Base-by-base conservation (phyloP, 2,888 invertebrate genomes). In the Cheilosia pagana region DNA sequence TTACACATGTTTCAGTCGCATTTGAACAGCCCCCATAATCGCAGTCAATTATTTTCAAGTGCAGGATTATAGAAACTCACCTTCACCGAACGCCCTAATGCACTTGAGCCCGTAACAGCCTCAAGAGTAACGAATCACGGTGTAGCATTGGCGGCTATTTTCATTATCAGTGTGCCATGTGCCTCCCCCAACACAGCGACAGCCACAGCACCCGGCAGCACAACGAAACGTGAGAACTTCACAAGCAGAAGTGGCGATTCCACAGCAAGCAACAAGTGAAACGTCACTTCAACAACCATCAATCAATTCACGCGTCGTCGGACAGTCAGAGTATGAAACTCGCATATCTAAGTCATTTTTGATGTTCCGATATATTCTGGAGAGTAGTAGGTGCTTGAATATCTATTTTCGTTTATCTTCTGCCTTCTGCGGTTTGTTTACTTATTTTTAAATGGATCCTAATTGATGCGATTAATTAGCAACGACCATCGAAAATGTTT, bases 391-490 rank as follows among this genome's bases (percentile, higher is more conserved):
- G 57, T 76, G 48, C 43, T 71, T 70, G 45, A 68, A 70, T 45
- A 35, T 45, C 45, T 62, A 70, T 57, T 62, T 65, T 39, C 28
- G 63, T 48, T 70, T 43, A 23, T 57, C 39, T 50, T 63, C 28
- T 48, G 57, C 23, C 39, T 50, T 63, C 28, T 48, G 62, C 23
- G 10, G 41, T 53, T 71, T 77, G 65, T 82, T 77, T 82, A 71
- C 79, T n/a, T 82, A 7, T 25, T 28, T n/a, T n/a, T 48, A 59
- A 74, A 78, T 60, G 48, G 21, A 57, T 63, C 28, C 82, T 78
- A 83, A 83, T 78, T 78, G 57, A 68, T 74, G 78, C 55, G 67
- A 78, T 83, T 78, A 83, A 83, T 83, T 83, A 83, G 50, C 63
- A 70, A 39, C 19, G 21, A 35, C 41, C 28, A 45, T 68, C 10